These are phyloP conservation scores for Vicugna pacos DNA, from an alignment of 2,113 vertebrate genomes.

Conservation along the genomic window DNA sequence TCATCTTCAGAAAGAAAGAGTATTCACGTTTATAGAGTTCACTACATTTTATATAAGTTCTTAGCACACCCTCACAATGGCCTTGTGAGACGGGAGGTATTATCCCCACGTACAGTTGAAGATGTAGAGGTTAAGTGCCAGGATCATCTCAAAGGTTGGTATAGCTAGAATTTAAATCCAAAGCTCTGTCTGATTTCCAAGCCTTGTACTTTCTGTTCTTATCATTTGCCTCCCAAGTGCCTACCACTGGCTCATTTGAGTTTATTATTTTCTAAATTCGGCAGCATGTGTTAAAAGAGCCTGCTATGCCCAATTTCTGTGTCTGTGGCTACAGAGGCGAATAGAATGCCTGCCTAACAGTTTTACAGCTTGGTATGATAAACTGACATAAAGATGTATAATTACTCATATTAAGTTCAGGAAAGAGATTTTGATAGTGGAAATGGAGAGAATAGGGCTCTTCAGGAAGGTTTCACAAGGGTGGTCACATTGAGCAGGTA, in stretches of 20 bases:
- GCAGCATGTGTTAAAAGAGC: background rate
- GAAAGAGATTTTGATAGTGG: background rate
- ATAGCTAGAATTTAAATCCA: background rate
- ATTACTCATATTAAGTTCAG: background rate
- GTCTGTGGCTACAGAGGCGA: background rate
- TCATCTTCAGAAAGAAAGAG: background rate
- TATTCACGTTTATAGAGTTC: background rate
- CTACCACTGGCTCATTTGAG: background rate
- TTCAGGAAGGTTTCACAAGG: background rate
- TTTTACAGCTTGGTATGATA: background rate
- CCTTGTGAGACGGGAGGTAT: background rate
- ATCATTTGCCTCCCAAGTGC: background rate
- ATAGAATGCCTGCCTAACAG: background rate
- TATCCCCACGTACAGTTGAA: background rate
- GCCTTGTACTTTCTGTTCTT: background rate
- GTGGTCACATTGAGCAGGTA: background rate
- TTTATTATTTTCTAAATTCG: constrained; percentile 17
- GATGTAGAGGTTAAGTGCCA: background rate
- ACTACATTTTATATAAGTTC: background rate
- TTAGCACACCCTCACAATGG: background rate
- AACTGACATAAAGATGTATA: background rate
- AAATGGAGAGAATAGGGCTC: background rate
- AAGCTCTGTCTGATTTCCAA: background rate
- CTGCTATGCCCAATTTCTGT: background rate
- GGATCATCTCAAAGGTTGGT: background rate